Base-by-base conservation (phyloP, 2,888 invertebrate species). In the Lamellibrachia columna region DNA sequence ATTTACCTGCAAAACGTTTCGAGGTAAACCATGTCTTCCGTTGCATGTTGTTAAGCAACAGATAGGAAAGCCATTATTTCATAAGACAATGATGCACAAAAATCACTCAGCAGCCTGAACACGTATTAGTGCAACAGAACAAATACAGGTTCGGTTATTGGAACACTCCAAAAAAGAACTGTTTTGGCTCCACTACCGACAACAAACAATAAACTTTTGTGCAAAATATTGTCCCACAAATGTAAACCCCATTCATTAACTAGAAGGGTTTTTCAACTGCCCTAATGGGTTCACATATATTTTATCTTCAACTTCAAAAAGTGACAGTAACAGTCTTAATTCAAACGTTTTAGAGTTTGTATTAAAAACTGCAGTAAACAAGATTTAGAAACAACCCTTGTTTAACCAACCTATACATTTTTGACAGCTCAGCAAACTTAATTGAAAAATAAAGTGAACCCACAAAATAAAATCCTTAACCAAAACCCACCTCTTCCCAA, bases 401-500 rank as follows among this genome's bases (percentile, higher is more conserved):
- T 40, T 75, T 2, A 75, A 22, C n/a, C 75, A 75, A n/a, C 75
- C 22, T 75, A 40, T 1, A 40, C 1, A 40, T 75, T 75, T 75
- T 75, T 11, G 55, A 75, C 75, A 75, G 75, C n/a, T 75, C 6
- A n/a, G n/a, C 75, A 75, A 75, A 75, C n/a, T 9, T 55, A 55
- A 55, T 9, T n/a, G n/a, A 75, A 75, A 22, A 75, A 15, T 40
- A 40, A 40, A 40, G 40, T 40, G 40, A 40, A 40, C 1, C 40
- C 40, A 40, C 40, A 40, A 40, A 40, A 40, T 75, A 75, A 22
- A 22, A 15, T 75, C n/a, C n/a, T 4, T 60, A 60, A 60, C 15
- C 1, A 2, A 75, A 75, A 53, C 93, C 75, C 60, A 92, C 97
- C 97, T 95, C 96, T 96, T 55, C 96, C 96, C 75, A 97, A 95